Conservation (phyloP, 1,140 invertebrate genomes). For the Ylistrum balloti region DNA sequence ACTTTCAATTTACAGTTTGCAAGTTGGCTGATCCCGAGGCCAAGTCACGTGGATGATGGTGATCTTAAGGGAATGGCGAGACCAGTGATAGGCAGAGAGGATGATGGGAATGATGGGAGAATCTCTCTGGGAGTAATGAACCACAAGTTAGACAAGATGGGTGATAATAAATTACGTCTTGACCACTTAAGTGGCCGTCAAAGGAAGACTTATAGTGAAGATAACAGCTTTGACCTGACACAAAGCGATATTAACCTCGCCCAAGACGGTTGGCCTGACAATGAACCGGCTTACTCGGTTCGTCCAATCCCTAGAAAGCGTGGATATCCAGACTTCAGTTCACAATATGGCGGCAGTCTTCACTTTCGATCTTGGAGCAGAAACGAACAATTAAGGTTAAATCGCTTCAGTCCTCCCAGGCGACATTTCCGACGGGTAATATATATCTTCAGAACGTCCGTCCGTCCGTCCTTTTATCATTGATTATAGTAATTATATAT, state of each 20-base stretch:
- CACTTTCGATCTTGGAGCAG: neutral
- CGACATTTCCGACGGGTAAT: neutral
- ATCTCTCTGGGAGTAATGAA: neutral
- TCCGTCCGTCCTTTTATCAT: neutral
- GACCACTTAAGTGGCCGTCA: neutral
- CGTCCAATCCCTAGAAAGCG: neutral
- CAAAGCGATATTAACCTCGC: neutral
- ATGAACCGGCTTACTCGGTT: neutral
- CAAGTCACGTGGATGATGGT: neutral
- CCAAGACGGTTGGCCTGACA: neutral
- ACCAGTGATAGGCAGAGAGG: neutral
- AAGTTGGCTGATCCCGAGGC: neutral
- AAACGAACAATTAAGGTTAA: neutral
- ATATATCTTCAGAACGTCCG: neutral
- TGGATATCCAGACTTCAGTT: neutral
- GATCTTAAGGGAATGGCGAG: neutral
- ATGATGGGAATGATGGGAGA: neutral
- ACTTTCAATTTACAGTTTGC: neutral
- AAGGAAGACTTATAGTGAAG: neutral
- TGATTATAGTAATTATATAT: neutral
- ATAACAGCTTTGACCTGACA: neutral
- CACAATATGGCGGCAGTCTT: neutral
- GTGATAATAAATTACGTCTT: neutral
- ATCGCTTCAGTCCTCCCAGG: neutral
- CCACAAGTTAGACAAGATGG: neutral